Percentiles rank a stretch among this genome's conserved stretches.
phyloP scores from a whole-genome alignment of 2,888 invertebrate species.

The Drosophila vallismaia region DNA sequence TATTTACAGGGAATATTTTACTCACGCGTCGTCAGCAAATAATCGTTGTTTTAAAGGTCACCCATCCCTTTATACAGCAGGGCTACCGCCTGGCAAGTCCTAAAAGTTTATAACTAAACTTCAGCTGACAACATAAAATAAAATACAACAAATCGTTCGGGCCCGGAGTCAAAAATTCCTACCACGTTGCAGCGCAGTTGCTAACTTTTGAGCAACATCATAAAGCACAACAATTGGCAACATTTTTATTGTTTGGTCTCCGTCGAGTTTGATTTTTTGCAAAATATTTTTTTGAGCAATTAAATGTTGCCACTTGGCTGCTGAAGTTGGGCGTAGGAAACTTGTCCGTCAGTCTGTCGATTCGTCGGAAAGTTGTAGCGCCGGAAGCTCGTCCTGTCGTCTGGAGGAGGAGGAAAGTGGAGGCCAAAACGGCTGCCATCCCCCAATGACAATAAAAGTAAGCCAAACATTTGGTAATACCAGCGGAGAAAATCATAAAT shows the following conservation, averaged over 20 bases:
- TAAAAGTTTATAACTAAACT: constrained; percentile 46
- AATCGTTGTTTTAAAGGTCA: background rate
- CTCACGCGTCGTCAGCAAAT: background rate
- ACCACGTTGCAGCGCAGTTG: constrained; percentile 9
- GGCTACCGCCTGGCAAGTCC: constrained; percentile 31
- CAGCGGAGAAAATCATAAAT: constrained; percentile 79
- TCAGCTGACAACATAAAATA: constrained; percentile 53
- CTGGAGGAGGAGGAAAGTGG: constrained; percentile 36
- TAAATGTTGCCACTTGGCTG: constrained; percentile 76
- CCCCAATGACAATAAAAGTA: constrained; percentile 59
- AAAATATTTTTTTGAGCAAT: constrained; percentile 80
- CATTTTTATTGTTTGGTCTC: constrained; percentile 52
- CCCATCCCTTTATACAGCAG: background rate
- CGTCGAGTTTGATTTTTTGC: constrained; percentile 33
- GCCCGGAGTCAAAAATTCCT: constrained; percentile 41
- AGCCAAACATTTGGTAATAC: constrained; percentile 68
- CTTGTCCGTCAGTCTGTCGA: constrained; percentile 65
- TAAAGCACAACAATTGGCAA: constrained; percentile 75
- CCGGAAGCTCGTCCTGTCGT: constrained; percentile 57
- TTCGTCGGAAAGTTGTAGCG: constrained; percentile 54
- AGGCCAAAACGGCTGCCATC: constrained; percentile 31
- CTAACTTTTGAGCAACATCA: constrained; percentile 51
- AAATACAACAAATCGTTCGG: constrained; percentile 63
- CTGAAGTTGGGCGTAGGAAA: constrained; percentile 70
- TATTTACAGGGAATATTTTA: background rate